phyloP scores from a whole-genome alignment of 2,888 invertebrate genomes.

The Euzetes globulus region DNA sequence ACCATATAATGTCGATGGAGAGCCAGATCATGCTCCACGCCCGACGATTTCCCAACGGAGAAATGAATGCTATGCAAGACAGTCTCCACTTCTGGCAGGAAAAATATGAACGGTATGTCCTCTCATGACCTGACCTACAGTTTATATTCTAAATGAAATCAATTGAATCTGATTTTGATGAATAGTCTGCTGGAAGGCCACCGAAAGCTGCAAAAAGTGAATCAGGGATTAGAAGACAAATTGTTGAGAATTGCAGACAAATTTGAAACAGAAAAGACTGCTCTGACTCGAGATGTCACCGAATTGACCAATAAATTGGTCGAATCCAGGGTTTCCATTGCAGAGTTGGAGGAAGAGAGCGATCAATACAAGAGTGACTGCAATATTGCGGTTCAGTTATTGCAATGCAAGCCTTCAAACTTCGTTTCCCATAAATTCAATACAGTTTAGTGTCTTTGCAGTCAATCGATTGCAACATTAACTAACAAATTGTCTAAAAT shows the following conservation, averaged over 20 bases:
- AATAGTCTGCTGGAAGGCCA: conserved; percentile 79
- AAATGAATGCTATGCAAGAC: conserved; percentile 68
- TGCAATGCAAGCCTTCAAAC: conserved; percentile 89
- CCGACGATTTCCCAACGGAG: conserved; percentile 59
- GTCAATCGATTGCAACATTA: background rate
- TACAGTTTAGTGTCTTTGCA: conserved; percentile 54
- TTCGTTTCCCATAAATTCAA: conserved; percentile 86
- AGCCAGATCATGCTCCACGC: conserved; percentile 71
- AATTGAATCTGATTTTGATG: conserved; percentile 1
- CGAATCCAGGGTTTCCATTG: conserved; percentile 47
- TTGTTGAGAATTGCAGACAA: conserved; percentile 77
- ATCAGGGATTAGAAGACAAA: conserved; percentile 90
- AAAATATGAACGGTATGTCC: conserved; percentile 70
- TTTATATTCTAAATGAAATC: background rate
- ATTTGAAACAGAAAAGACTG: conserved; percentile 79
- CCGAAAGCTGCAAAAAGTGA: conserved; percentile 83
- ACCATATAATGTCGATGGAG: conserved; percentile 76
- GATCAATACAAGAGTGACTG: conserved; percentile 89
- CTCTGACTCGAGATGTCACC: conserved; percentile 76
- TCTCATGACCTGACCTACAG: background rate
- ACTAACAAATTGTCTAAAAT: background rate
- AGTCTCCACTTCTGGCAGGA: conserved; percentile 81
- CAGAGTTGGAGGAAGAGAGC: conserved; percentile 50
- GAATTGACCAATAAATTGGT: conserved; percentile 55
- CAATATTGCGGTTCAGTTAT: conserved; percentile 80